Conservation (phyloP, 2,113 vertebrate genomes). For the Gambusia affinis region DNA sequence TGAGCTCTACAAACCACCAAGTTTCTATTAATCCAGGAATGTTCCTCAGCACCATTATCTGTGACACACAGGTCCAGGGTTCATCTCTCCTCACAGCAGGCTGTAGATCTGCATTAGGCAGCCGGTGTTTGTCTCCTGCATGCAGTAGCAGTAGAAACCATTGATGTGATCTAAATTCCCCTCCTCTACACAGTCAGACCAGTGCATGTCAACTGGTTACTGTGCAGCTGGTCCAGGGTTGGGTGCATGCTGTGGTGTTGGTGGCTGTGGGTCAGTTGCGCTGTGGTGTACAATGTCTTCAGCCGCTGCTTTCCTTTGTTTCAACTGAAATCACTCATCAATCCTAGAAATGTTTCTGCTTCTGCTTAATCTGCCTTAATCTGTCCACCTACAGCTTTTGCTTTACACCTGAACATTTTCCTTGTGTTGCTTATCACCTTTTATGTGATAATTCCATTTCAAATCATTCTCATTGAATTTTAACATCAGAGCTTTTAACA, state of each 20-base stretch:
- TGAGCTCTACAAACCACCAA: conserved; percentile 1
- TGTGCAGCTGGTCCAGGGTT: conserved; percentile 17
- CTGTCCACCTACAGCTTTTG: conserved; percentile 15
- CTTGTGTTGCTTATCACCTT: neutral
- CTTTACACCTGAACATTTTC: no score
- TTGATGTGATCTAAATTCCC: neutral
- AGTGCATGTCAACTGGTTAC: conserved; percentile 36
- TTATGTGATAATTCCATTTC: no score
- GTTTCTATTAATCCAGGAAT: neutral
- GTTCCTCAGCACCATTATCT: neutral
- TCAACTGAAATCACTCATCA: no score
- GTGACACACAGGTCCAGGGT: conserved; percentile 35
- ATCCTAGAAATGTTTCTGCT: neutral
- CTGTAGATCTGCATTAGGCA: conserved; percentile 16
- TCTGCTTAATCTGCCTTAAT: conserved; percentile 29
- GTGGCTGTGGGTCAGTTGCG: conserved; percentile 72
- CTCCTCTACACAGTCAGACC: conserved; percentile 5
- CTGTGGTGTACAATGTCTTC: conserved; percentile 64
- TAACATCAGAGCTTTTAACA: no score
- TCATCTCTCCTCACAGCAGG: conserved; percentile 2
- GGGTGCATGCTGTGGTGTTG: conserved; percentile 57
- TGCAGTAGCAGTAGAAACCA: conserved; percentile 3
- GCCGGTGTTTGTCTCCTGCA: conserved; percentile 37
- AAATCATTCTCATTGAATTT: no score
- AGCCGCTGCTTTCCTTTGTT: conserved; percentile 27